Percentiles rank a stretch among this genome's conserved stretches.
These are phyloP conservation scores for Ascidia mentula DNA, from an alignment of 23 tunicate species.

Conservation along the genomic window DNA sequence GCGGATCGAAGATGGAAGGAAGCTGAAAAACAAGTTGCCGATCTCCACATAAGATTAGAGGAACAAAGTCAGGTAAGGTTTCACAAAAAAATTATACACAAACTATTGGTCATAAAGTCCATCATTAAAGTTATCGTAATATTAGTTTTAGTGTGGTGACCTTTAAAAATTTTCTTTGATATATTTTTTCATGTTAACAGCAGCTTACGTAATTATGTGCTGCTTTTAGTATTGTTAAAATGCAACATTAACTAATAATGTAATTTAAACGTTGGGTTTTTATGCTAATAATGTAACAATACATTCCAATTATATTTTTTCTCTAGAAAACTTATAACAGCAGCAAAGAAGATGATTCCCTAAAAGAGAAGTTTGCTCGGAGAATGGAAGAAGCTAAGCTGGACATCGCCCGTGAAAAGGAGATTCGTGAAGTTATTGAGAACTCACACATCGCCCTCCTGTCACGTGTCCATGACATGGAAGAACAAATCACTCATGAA, in stretches of 20 bases:
- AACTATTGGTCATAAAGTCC: too few species aligned
- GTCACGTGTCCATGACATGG: constrained; percentile 82
- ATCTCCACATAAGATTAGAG: constrained; percentile 42
- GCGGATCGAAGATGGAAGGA: constrained; percentile 63
- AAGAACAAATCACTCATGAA: constrained; percentile 55
- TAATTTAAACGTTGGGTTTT: too few species aligned
- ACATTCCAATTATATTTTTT: too few species aligned
- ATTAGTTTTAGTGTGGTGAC: too few species aligned
- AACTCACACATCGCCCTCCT: constrained; percentile 65
- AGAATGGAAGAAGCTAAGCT: constrained; percentile 65
- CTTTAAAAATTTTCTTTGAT: too few species aligned
- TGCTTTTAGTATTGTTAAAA: too few species aligned
- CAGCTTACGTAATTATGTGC: too few species aligned
- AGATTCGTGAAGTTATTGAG: constrained; percentile 58
- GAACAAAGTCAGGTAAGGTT: not conserved
- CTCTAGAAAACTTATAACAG: not conserved
- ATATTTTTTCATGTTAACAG: too few species aligned
- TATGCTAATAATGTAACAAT: too few species aligned
- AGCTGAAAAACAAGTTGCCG: constrained; percentile 74
- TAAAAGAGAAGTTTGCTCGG: constrained; percentile 60
- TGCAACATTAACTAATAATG: too few species aligned
- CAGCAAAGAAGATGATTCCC: constrained; percentile 9
- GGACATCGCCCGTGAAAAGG: constrained; percentile 54
- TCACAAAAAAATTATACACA: too few species aligned
- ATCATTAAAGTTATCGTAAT: too few species aligned